Evolutionary conservation across 2,888 invertebrate genomes (phyloP).

Genomic region (Macropis europaea): DNA sequence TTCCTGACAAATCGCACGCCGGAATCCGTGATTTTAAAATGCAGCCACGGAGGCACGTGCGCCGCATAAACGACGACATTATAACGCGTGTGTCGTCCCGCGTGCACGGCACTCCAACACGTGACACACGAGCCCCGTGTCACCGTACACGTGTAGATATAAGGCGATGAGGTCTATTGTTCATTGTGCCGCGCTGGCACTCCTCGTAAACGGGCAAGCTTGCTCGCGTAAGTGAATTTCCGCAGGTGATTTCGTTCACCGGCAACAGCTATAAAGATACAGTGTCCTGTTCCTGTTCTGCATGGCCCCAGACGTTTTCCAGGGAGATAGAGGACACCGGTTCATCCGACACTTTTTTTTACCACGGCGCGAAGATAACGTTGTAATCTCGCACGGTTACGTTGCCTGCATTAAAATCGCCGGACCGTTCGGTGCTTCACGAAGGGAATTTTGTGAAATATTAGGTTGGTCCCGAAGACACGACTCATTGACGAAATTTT

Average conservation of each 20-base stretch:
- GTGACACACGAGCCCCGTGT: constrained; percentile 9
- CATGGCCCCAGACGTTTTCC: neutral
- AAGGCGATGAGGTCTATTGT: constrained; percentile 52
- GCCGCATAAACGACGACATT: constrained; percentile 67
- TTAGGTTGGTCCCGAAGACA: too few species aligned
- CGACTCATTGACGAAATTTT: too few species aligned
- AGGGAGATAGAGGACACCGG: neutral
- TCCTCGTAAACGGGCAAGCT: constrained; percentile 41
- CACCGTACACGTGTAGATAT: constrained; percentile 12
- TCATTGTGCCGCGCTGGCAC: constrained; percentile 51
- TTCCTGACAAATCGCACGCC: constrained; percentile 56
- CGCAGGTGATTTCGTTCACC: constrained; percentile 46
- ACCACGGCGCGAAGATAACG: too few species aligned
- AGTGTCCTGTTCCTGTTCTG: neutral
- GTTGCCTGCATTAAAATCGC: too few species aligned
- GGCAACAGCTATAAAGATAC: constrained; percentile 14
- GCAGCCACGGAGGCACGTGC: constrained; percentile 71
- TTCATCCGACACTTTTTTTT: too few species aligned
- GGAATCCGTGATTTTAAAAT: constrained; percentile 72
- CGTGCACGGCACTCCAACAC: neutral
- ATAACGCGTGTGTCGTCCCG: constrained; percentile 22
- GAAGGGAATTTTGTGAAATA: too few species aligned
- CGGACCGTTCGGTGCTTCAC: too few species aligned
- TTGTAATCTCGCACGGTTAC: too few species aligned
- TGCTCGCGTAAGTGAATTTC: constrained; percentile 55